phyloP scores from a whole-genome alignment of 1,140 invertebrate genomes.

The Philotrypesis tridentata region DNA sequence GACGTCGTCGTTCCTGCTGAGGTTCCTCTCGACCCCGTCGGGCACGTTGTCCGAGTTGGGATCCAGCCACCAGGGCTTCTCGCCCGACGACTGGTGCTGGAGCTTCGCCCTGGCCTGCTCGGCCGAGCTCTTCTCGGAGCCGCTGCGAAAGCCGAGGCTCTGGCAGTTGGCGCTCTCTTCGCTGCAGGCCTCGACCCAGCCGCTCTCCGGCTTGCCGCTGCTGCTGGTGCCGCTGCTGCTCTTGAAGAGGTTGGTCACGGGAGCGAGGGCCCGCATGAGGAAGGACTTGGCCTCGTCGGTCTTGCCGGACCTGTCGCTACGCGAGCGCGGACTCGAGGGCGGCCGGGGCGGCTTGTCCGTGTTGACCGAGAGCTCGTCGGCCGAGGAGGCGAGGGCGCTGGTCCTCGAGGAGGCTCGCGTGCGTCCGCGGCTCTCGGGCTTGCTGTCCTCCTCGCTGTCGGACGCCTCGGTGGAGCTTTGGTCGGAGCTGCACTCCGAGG shows the following conservation, averaged over 20 bases:
- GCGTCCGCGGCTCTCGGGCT: slow-evolving; percentile 44
- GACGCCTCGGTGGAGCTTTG: slow-evolving; percentile 62
- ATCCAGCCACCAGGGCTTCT: slow-evolving; percentile 79
- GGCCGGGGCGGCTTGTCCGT: slow-evolving; percentile 76
- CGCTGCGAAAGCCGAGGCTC: slow-evolving; percentile 53
- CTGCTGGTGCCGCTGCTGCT: slow-evolving; percentile 69
- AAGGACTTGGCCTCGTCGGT: slow-evolving; percentile 82
- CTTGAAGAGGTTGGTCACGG: slow-evolving; percentile 81
- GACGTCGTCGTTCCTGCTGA: slow-evolving; percentile 66
- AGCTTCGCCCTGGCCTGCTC: slow-evolving; percentile 64
- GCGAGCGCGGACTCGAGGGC: slow-evolving; percentile 70
- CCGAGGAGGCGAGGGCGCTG: slow-evolving; percentile 73
- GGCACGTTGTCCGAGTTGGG: slow-evolving; percentile 74
- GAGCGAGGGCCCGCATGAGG: slow-evolving; percentile 80
- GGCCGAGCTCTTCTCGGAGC: slow-evolving; percentile 58
- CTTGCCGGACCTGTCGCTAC: slow-evolving; percentile 71
- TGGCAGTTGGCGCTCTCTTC: slow-evolving; percentile 64
- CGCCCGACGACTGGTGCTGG: slow-evolving; percentile 73
- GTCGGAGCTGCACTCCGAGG: slow-evolving; percentile 61
- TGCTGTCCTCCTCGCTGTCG: not conserved
- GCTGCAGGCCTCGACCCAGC: slow-evolving; percentile 60
- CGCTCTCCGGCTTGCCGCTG: slow-evolving; percentile 60
- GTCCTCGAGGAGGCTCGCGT: slow-evolving; percentile 68
- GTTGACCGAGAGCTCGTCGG: slow-evolving; percentile 75
- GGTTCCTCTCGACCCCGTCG: slow-evolving; percentile 73